A percentile compares a stretch with the other conserved stretches of the same genome.
Conservation (phyloP, 2,888 invertebrate genomes). For the Xestoiulus laeticollis region DNA sequence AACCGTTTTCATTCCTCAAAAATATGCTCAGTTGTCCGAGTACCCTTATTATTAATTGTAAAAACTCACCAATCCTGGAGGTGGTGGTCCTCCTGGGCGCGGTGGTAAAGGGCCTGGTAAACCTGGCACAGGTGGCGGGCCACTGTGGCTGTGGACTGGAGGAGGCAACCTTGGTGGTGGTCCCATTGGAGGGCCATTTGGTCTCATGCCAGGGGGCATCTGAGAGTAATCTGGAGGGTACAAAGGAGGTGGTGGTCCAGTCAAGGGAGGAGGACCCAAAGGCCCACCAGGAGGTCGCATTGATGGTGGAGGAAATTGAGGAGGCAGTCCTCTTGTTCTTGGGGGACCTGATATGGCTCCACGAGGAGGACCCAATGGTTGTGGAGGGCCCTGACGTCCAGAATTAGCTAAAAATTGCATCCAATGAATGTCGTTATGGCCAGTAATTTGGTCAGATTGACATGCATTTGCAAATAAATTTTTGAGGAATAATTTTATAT, state of each 20-base stretch:
- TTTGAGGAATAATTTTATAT: too few species aligned
- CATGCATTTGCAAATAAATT: background rate
- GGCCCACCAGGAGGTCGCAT: constrained; percentile 57
- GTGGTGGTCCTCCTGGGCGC: constrained; percentile 70
- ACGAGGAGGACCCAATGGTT: constrained; percentile 52
- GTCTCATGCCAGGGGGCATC: constrained; percentile 64
- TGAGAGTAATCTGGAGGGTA: constrained; percentile 67
- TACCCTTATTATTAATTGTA: background rate
- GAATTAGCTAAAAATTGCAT: constrained; percentile 25
- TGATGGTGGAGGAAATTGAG: constrained; percentile 55
- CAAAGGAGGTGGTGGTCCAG: constrained; percentile 62
- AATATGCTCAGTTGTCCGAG: too few species aligned
- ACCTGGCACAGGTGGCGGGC: constrained; percentile 68
- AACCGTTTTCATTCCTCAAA: too few species aligned
- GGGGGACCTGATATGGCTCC: constrained; percentile 48
- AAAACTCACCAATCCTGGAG: constrained; percentile 70
- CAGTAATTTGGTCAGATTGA: background rate
- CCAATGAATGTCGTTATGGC: background rate
- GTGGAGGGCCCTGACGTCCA: constrained; percentile 43
- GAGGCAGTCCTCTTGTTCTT: constrained; percentile 50
- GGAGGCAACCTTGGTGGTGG: constrained; percentile 65
- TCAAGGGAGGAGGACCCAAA: constrained; percentile 59
- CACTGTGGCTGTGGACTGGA: constrained; percentile 58
- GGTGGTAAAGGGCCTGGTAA: constrained; percentile 66
- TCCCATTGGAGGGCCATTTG: constrained; percentile 65